These are phyloP conservation scores for Garra rufa DNA, from an alignment of 2,113 vertebrate genomes.

Conservation along the genomic window DNA sequence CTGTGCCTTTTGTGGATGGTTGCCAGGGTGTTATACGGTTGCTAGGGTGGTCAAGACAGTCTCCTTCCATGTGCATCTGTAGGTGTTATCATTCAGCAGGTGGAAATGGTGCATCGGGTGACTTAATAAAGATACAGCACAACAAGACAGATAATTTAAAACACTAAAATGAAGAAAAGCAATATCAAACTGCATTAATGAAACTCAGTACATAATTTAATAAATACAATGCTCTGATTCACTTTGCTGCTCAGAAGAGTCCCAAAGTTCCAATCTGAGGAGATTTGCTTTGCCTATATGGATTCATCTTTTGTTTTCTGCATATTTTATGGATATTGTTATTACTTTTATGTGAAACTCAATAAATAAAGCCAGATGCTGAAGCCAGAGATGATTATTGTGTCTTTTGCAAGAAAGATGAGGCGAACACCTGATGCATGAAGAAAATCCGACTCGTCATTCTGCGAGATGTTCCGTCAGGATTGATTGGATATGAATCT, in stretches of 20 bases:
- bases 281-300: background rate
- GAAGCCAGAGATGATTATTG: background rate
- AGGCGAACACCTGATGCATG: background rate
- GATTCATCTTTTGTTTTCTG: constrained; percentile 1
- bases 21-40: background rate
- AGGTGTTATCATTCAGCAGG: background rate
- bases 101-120: background rate
- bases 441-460: background rate
- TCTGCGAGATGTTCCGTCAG: background rate
- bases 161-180: background rate
- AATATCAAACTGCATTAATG: background rate
- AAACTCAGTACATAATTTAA: background rate
- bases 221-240: background rate
- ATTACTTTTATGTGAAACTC: background rate
- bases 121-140: background rate
- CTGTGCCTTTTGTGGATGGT: background rate
- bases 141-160: background rate
- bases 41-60: background rate
- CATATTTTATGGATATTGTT: background rate
- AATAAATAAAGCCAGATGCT: background rate
- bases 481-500: constrained; percentile 6
- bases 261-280: background rate
- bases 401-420: background rate
- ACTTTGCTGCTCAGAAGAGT: background rate
- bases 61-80: background rate